Evolutionary conservation across 2,888 invertebrate genomes (phyloP).

Genomic region (Campoletis raptor): DNA sequence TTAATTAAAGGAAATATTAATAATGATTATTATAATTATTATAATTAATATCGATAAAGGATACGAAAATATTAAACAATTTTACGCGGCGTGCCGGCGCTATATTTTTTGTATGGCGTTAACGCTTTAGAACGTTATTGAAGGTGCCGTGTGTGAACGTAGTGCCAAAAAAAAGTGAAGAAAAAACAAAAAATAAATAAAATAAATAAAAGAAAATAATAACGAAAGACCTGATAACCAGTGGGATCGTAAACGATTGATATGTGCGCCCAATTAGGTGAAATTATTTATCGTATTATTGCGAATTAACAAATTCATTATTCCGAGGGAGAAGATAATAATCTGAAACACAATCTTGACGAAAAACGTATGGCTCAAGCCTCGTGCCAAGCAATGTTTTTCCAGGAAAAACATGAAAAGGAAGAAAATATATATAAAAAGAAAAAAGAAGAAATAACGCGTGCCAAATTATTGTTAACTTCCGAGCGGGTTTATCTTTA

Average conservation of each 20-base stretch:
- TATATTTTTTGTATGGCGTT: conserved; percentile 79
- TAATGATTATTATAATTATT: conserved; percentile 54
- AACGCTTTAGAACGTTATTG: conserved; percentile 68
- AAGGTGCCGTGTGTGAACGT: conserved; percentile 62
- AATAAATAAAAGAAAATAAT: conserved; percentile 17
- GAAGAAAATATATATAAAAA: conserved; percentile 9
- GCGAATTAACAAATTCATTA: conserved; percentile 13
- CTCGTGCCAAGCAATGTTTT: conserved; percentile 70
- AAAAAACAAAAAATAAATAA: conserved; percentile 25
- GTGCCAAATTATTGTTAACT: conserved; percentile 66
- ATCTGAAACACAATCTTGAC: neutral
- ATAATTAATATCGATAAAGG: conserved; percentile 51
- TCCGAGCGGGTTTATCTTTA: conserved; percentile 37
- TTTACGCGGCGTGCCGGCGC: conserved; percentile 74
- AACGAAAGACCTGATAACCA: conserved; percentile 10
- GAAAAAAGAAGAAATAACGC: conserved; percentile 51
- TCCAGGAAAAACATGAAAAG: conserved; percentile 52
- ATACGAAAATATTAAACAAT: conserved; percentile 66
- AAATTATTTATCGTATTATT: conserved; percentile 34
- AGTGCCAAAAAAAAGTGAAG: conserved; percentile 63
- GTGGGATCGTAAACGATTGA: conserved; percentile 53
- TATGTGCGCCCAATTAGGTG: conserved; percentile 47
- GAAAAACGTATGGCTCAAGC: conserved; percentile 53
- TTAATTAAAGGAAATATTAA: conserved; percentile 64
- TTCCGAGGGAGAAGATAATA: neutral